These are phyloP conservation scores for Euwallacea similis DNA, from an alignment of 1,140 invertebrate species.

Conservation along the genomic window DNA sequence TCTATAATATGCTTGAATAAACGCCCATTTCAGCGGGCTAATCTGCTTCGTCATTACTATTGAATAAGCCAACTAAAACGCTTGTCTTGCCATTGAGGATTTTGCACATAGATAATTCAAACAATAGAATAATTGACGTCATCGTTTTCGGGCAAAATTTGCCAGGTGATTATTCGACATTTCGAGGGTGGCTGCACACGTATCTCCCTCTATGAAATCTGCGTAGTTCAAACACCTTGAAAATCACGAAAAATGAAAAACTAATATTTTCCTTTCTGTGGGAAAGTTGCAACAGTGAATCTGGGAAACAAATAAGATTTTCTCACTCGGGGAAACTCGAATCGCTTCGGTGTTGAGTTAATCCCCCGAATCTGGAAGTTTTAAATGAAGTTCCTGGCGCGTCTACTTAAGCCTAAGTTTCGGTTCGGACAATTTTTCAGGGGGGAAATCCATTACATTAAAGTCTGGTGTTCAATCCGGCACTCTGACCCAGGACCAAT, in stretches of 20 bases:
- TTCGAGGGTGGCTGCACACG: too few species aligned
- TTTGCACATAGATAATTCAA: slow-evolving; percentile 2
- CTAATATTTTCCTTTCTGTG: slow-evolving; percentile 4
- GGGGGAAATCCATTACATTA: slow-evolving; percentile 26
- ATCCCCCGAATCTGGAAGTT: not conserved
- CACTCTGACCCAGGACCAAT: slow-evolving; percentile 37
- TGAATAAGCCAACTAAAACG: slow-evolving; percentile 2
- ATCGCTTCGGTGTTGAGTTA: not conserved
- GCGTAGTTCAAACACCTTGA: not conserved
- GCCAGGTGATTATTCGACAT: not conserved
- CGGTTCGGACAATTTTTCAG: slow-evolving; percentile 16
- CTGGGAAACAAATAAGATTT: slow-evolving; percentile 10
- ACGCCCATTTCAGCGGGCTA: not conserved
- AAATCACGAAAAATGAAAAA: slow-evolving; percentile 6
- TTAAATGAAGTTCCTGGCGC: slow-evolving; percentile 6
- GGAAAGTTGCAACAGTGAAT: not conserved
- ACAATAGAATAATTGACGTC: slow-evolving; percentile 4
- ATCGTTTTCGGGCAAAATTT: not conserved
- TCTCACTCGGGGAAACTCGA: not conserved
- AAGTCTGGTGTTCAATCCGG: slow-evolving; percentile 31
- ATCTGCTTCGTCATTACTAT: slow-evolving; percentile 4
- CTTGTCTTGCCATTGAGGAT: slow-evolving; percentile 4
- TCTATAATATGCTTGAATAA: not conserved
- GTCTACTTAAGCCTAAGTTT: not conserved
- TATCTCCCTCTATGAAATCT: not conserved